These are phyloP conservation scores for Macrotis lagotis DNA, from an alignment of 2,113 vertebrate genomes.

Conservation along the genomic window DNA sequence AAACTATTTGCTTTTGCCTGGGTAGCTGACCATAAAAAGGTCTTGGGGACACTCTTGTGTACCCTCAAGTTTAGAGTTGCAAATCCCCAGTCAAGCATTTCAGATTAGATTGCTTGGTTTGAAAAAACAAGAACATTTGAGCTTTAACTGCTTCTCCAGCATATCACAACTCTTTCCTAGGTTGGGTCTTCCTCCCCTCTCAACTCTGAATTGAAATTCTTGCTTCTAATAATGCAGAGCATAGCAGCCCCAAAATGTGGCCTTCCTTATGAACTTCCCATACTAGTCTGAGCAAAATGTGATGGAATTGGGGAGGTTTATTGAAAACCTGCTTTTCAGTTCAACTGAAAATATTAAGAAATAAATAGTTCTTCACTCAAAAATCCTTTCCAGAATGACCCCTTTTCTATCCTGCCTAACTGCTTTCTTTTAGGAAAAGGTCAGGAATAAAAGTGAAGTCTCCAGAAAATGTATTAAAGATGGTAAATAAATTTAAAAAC, in stretches of 20 bases:
- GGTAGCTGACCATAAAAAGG: too few species aligned
- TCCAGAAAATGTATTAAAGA: background rate
- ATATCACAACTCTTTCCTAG: too few species aligned
- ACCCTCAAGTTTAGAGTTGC: too few species aligned
- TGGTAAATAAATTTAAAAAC: background rate
- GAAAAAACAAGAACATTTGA: too few species aligned
- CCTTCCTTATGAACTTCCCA: background rate
- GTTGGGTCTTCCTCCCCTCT: too few species aligned
- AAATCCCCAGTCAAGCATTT: too few species aligned
- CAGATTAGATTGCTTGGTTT: too few species aligned
- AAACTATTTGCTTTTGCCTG: too few species aligned
- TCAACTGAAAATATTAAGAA: background rate
- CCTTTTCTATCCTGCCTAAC: background rate
- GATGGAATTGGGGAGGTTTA: background rate
- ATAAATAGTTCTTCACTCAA: background rate
- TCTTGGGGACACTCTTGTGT: too few species aligned
- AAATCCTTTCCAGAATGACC: background rate
- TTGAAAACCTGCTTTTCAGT: background rate
- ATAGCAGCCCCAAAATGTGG: too few species aligned
- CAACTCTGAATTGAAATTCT: background rate
- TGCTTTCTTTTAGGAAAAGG: background rate
- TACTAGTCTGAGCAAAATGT: background rate
- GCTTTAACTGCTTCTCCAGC: too few species aligned
- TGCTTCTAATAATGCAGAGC: background rate
- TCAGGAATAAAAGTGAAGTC: background rate